A percentile compares a stretch with the other conserved stretches of the same genome.
phyloP scores from a whole-genome alignment of 1,140 invertebrate species.

The Bactericera cockerelli region DNA sequence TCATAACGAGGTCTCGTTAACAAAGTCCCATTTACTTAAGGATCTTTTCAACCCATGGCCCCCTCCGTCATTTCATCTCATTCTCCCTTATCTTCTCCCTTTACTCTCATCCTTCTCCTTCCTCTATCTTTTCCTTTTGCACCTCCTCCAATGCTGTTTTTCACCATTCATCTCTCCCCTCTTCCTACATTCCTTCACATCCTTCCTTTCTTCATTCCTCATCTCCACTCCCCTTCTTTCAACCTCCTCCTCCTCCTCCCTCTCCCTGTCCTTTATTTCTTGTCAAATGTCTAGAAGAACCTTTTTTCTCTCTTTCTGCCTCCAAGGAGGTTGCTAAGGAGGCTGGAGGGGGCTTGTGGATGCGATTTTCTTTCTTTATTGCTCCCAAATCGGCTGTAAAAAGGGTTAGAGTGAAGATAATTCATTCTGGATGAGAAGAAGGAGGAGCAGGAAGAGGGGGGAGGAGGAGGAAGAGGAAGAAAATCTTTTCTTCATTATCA shows the following conservation, averaged over 20 bases:
- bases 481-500: neutral
- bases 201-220: no score
- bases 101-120: no score
- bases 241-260: no score
- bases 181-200: no score
- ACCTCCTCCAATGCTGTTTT: no score
- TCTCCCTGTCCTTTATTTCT: neutral
- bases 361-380: slow-evolving; percentile 6
- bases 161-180: no score
- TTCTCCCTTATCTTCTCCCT: no score
- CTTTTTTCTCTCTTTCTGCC: neutral
- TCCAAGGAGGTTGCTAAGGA: neutral
- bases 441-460: neutral
- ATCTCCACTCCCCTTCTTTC: no score
- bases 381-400: slow-evolving; percentile 8
- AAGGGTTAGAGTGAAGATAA: slow-evolving; percentile 8
- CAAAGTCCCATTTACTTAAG: neutral
- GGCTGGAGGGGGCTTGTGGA: neutral
- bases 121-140: no score
- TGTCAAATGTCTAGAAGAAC: slow-evolving; percentile 3
- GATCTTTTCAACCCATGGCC: neutral
- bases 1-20: neutral
- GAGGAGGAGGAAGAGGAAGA: neutral
- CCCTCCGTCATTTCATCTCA: no score
- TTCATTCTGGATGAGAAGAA: neutral